Conservation (phyloP, 2,113 vertebrate species). For the Cyphomyrus discorhynchus region DNA sequence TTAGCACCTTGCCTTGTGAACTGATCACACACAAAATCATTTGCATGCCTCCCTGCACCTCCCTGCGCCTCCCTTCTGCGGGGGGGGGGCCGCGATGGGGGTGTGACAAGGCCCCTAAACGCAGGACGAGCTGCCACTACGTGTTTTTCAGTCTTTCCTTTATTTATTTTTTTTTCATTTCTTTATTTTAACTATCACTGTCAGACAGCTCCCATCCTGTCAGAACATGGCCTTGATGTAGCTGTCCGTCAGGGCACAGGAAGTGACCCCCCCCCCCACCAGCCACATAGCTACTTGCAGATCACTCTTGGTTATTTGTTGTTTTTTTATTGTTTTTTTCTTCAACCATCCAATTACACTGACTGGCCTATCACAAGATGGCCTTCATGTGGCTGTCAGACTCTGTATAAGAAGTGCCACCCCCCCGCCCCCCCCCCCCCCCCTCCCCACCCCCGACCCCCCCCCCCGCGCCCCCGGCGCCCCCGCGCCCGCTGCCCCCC, state of each 20-base stretch:
- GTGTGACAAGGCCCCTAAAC: neutral
- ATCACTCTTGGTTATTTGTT: neutral
- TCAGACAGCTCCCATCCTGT: neutral
- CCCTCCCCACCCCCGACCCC: too few relatives aligned
- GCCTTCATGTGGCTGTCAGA: neutral
- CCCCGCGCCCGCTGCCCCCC: too few relatives aligned
- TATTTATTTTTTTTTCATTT: neutral
- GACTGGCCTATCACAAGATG: neutral
- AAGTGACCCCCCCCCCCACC: neutral
- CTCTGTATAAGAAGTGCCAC: neutral
- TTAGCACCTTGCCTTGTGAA: neutral
- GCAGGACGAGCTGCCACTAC: neutral
- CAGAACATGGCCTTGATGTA: neutral
- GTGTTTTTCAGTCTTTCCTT: neutral
- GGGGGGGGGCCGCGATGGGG: too few relatives aligned
- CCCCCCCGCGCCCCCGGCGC: too few relatives aligned
- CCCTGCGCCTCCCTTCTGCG: neutral
- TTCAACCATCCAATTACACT: neutral
- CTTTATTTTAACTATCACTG: neutral
- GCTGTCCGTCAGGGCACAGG: slow-evolving; percentile 4
- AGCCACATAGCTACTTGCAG: neutral
- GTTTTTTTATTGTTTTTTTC: neutral
- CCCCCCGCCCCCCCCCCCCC: too few relatives aligned
- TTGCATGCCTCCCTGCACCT: neutral
- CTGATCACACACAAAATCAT: neutral